A percentile compares a stretch with the other conserved stretches of the same genome.
Evolutionary conservation across 1,140 invertebrate genomes (phyloP).

Genomic region (Diorhabda sublineata): DNA sequence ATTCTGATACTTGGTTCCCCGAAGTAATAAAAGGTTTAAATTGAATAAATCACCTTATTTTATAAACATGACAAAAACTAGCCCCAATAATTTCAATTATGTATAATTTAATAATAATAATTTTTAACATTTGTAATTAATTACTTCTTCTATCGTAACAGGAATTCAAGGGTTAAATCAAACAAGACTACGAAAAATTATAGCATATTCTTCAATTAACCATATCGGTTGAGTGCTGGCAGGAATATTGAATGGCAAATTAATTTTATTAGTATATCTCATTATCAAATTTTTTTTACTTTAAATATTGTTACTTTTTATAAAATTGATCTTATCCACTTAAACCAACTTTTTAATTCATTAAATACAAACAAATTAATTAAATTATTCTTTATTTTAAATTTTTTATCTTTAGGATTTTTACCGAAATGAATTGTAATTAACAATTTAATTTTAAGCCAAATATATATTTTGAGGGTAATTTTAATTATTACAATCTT

Average conservation of each 20-base stretch:
- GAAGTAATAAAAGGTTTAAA: conserved; percentile 47
- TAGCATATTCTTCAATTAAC: conserved; percentile 50
- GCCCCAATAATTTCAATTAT: conserved; percentile 47
- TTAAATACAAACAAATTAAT: too few species aligned
- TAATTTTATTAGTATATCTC: conserved; percentile 48
- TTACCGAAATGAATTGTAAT: too few species aligned
- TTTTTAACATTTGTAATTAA: too few species aligned
- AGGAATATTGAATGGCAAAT: conserved; percentile 43
- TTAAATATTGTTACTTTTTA: too few species aligned
- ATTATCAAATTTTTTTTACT: conserved; percentile 37
- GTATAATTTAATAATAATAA: conserved; percentile 41
- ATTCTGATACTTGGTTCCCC: conserved; percentile 50
- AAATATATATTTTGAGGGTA: too few species aligned
- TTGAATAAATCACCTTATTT: conserved; percentile 33
- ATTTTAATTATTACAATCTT: too few species aligned
- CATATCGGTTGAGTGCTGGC: conserved; percentile 52
- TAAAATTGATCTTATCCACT: too few species aligned
- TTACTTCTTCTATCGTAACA: too few species aligned
- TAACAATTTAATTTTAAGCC: too few species aligned
- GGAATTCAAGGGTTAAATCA: conserved; percentile 49
- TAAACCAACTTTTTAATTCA: too few species aligned
- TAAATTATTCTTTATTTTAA: too few species aligned
- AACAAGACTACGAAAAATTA: conserved; percentile 44
- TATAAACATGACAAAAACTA: conserved; percentile 55
- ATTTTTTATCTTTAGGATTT: too few species aligned